These are phyloP conservation scores for Panthera tigris DNA, from an alignment of 2,113 vertebrate genomes.

Conservation along the genomic window DNA sequence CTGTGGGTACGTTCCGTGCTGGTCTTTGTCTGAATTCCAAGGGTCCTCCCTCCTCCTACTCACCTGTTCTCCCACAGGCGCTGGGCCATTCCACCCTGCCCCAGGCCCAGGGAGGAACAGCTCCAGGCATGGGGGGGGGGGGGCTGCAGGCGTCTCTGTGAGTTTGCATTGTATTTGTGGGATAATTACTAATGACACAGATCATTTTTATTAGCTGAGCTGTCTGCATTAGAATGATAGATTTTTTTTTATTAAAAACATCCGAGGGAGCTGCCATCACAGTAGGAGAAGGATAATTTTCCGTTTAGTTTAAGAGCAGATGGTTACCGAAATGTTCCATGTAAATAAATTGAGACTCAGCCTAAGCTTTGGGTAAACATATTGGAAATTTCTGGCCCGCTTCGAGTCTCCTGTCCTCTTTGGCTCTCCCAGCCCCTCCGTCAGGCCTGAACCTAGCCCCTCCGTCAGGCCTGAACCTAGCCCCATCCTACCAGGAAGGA, in stretches of 20 bases:
- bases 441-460: neutral
- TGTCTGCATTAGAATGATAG: slow-evolving; percentile 87
- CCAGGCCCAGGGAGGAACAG: accelerated
- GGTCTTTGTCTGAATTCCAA: neutral
- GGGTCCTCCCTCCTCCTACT: neutral
- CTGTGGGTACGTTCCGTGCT: neutral
- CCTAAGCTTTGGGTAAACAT: slow-evolving; percentile 74
- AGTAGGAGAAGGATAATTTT: slow-evolving; percentile 84
- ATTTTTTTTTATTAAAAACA: slow-evolving; percentile 84
- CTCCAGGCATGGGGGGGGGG: neutral
- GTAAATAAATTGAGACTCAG: slow-evolving; percentile 82
- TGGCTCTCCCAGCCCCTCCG: neutral
- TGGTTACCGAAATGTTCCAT: slow-evolving; percentile 83
- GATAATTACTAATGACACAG: slow-evolving; percentile 83
- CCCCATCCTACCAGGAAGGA: neutral
- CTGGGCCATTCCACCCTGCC: neutral
- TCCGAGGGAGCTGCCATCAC: slow-evolving; percentile 77
- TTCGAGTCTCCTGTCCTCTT: slow-evolving; percentile 14
- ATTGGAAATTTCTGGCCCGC: slow-evolving; percentile 33
- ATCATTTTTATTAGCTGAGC: slow-evolving; percentile 88
- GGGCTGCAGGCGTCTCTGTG: slow-evolving; percentile 45
- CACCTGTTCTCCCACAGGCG: neutral
- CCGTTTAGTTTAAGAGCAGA: slow-evolving; percentile 85
- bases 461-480: neutral
- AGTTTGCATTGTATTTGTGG: slow-evolving; percentile 83